Conservation (phyloP, 2,113 vertebrate species). For the Cavia porcellus region DNA sequence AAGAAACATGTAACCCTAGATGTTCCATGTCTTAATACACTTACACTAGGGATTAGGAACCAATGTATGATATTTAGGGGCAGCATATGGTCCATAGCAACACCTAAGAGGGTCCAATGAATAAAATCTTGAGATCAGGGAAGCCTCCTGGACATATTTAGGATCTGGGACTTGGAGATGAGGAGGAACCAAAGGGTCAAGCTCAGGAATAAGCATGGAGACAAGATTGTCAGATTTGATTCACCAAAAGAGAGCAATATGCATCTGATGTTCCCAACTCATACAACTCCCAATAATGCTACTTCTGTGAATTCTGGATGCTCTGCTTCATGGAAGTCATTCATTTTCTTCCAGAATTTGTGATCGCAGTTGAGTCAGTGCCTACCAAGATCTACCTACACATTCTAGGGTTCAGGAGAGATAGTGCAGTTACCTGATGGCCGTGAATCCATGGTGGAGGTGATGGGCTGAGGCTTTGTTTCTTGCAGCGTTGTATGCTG, state of each 20-base stretch:
- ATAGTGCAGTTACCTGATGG: slow-evolving; percentile 47
- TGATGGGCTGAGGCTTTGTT: background rate
- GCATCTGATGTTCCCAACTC: background rate
- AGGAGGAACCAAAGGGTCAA: background rate
- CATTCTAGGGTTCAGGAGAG: background rate
- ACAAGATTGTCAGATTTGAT: background rate
- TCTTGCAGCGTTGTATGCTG: background rate
- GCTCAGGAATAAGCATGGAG: background rate
- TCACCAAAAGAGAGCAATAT: background rate
- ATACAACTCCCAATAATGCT: background rate
- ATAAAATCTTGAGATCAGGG: background rate
- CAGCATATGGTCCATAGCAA: background rate
- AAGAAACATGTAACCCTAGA: background rate
- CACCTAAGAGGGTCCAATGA: background rate
- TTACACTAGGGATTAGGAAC: background rate
- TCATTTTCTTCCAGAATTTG: background rate
- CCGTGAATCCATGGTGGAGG: background rate
- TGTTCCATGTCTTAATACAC: background rate
- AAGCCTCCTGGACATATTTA: background rate
- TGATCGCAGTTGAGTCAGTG: background rate
- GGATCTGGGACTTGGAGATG: background rate
- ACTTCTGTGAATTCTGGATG: background rate
- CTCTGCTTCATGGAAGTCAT: background rate
- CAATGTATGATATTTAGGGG: background rate
- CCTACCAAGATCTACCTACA: background rate